Percentiles rank a stretch among this genome's conserved stretches.
phyloP scores from a whole-genome alignment of 1,140 invertebrate species.

The Trichogramma pretiosum region DNA sequence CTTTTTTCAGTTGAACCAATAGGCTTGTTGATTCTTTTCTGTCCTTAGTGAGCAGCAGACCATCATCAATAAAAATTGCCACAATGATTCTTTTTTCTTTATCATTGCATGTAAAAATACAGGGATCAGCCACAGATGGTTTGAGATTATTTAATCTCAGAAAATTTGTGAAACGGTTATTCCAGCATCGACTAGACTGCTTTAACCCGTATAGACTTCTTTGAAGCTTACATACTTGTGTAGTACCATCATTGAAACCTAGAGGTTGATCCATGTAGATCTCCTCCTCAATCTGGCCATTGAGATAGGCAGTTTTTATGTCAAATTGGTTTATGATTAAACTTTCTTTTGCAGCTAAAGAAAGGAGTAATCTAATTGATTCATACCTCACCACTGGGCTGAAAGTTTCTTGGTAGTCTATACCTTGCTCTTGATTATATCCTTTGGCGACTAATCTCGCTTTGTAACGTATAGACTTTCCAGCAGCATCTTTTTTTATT shows the following conservation, averaged over 20 bases:
- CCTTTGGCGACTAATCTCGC: conserved; percentile 38
- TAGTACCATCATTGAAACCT: conserved; percentile 26
- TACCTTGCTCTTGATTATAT: conserved; percentile 27
- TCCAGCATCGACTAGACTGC: conserved; percentile 33
- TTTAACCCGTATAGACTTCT: conserved; percentile 36
- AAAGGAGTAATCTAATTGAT: conserved; percentile 25
- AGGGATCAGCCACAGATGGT: conserved; percentile 13
- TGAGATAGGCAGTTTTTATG: conserved; percentile 24
- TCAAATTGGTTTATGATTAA: conserved; percentile 8
- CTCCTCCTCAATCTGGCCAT: conserved; percentile 24
- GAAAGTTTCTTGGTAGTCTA: conserved; percentile 37
- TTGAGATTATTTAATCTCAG: conserved; percentile 10
- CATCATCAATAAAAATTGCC: too few species aligned
- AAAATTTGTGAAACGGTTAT: conserved; percentile 21
- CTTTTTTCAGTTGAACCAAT: conserved; percentile 3
- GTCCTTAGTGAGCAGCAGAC: too few species aligned
- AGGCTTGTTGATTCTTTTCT: neutral
- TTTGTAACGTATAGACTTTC: conserved; percentile 27
- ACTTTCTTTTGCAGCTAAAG: neutral
- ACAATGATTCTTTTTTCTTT: too few species aligned
- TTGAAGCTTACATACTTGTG: conserved; percentile 26
- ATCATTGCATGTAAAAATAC: conserved; percentile 19
- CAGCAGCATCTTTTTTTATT: conserved; percentile 19
- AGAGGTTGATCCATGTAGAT: conserved; percentile 31
- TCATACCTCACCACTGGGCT: conserved; percentile 31